A percentile compares a stretch with the other conserved stretches of the same genome.
Evolutionary conservation across 2,113 vertebrate species (phyloP).

Genomic region (Callopanchax toddi): DNA sequence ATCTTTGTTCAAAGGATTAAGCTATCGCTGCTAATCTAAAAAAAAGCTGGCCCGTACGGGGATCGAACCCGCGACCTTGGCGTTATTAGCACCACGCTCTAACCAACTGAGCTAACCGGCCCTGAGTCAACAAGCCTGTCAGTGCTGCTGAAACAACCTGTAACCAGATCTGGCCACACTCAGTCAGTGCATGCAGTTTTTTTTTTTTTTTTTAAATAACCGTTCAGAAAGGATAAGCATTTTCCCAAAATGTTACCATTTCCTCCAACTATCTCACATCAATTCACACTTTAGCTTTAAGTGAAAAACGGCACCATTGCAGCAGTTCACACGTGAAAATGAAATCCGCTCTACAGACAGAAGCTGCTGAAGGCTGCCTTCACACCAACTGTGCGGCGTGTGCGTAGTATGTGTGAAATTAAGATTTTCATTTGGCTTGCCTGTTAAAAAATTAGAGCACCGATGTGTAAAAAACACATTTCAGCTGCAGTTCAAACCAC

Average conservation of each 20-base stretch:
- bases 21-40: background rate
- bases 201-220: too few species aligned
- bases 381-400: background rate
- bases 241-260: too few species aligned
- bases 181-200: too few species aligned
- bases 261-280: background rate
- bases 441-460: background rate
- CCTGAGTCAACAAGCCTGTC: background rate
- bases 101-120: background rate
- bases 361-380: background rate
- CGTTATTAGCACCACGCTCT: background rate
- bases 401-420: background rate
- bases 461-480: background rate
- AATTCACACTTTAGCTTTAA: background rate
- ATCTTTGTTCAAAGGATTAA: background rate
- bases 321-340: background rate
- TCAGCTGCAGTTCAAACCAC: background rate
- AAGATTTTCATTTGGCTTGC: background rate
- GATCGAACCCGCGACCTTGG: background rate
- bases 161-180: too few species aligned
- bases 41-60: too few species aligned
- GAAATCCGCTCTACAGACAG: background rate
- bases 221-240: too few species aligned
- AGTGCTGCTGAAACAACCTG: background rate
- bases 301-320: background rate